A percentile compares a stretch with the other conserved stretches of the same genome.
Conservation (phyloP, 2,113 vertebrate genomes). For the Cynoglossus semilaevis region DNA sequence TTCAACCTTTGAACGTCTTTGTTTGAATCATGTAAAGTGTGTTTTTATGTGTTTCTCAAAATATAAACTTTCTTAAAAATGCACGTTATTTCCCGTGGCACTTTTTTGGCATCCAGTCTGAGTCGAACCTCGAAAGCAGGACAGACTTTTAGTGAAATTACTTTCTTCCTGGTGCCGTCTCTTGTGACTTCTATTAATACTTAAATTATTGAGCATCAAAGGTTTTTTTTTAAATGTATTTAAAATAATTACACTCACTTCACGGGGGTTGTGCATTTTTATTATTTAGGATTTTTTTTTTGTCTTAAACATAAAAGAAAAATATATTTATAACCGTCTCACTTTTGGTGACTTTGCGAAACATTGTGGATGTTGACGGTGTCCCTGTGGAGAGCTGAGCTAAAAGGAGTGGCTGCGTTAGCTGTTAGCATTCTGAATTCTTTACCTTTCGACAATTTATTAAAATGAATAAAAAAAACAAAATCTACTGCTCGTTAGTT, state of each 20-base stretch:
- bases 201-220: constrained; percentile 70
- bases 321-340: constrained; percentile 50
- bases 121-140: constrained; percentile 67
- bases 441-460: no score
- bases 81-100: constrained; percentile 12
- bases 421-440: no score
- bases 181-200: constrained; percentile 66
- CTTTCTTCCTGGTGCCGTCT: constrained; percentile 40
- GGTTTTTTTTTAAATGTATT: constrained; percentile 61
- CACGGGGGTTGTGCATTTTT: constrained; percentile 44
- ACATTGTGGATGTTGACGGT: constrained; percentile 28
- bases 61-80: constrained; percentile 15
- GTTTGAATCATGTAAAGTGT: constrained; percentile 2
- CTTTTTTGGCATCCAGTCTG: constrained; percentile 47
- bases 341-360: constrained; percentile 51
- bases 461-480: no score
- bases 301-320: constrained; percentile 49
- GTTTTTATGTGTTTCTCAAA: constrained; percentile 13
- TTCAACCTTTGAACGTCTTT: neutral
- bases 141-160: constrained; percentile 46
- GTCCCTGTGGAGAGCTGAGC: constrained; percentile 15
- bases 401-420: constrained; percentile 21
- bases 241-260: constrained; percentile 45
- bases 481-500: no score
- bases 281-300: constrained; percentile 44